These are phyloP conservation scores for Zaprionus africanus DNA, from an alignment of 1,140 invertebrate species.

Conservation along the genomic window DNA sequence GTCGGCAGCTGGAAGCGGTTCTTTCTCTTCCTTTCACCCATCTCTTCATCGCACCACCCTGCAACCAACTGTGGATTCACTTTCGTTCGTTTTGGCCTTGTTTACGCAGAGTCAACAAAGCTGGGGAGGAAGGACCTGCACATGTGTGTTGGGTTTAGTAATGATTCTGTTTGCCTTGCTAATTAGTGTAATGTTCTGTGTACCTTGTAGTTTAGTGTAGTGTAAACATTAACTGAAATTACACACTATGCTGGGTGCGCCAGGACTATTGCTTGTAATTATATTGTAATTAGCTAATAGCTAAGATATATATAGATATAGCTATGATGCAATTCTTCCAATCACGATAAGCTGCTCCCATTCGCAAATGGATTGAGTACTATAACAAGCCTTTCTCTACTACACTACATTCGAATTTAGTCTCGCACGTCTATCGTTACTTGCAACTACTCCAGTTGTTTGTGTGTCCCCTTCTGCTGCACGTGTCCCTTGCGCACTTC, in stretches of 20 bases:
- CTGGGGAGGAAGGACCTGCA: conserved; percentile 30
- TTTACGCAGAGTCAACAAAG: conserved; percentile 67
- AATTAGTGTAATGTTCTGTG: conserved; percentile 65
- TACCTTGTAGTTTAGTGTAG: conserved; percentile 14
- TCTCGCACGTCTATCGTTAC: neutral
- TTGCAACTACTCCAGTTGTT: neutral
- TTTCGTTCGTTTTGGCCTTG: conserved; percentile 46
- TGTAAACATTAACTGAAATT: conserved; percentile 11
- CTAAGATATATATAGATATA: neutral
- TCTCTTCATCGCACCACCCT: conserved; percentile 15
- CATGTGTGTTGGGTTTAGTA: conserved; percentile 39
- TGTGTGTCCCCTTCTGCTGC: conserved; percentile 5
- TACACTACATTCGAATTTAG: neutral
- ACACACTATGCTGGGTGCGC: conserved; percentile 25
- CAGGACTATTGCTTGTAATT: conserved; percentile 23
- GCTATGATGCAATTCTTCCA: neutral
- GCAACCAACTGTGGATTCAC: conserved; percentile 78
- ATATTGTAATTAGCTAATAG: conserved; percentile 7
- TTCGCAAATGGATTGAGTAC: neutral
- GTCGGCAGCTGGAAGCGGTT: conserved; percentile 46
- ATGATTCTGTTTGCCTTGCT: conserved; percentile 57
- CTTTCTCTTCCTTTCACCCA: neutral
- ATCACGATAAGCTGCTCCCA: neutral
- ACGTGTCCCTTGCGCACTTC: conserved; percentile 19
- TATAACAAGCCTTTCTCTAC: too few relatives aligned